Evolutionary conservation across 2,888 invertebrate species (phyloP), one percentile per base, ranked within the genome.

Genomic region (Cacoxenus indagator): DNA sequence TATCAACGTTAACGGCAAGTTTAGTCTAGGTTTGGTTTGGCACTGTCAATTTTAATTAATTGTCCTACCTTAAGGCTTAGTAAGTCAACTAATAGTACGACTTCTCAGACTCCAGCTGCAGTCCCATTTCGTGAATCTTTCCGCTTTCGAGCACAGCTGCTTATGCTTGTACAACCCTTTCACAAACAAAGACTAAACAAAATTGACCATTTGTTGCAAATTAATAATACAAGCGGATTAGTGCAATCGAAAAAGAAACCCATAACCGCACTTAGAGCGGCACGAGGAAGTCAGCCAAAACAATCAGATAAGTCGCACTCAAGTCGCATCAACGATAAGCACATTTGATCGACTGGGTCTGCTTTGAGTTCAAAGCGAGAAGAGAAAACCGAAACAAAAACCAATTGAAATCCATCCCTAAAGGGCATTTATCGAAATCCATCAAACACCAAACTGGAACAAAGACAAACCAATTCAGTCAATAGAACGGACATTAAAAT

Each of bases 201-300:
- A 75, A 78, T 68, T 75, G 74, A 70, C 73, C 76, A 77, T 77
- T 77, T 78, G 76, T 74, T 71, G 74, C 73, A 74, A 75, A 75
- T 77, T 78, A 76, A 78, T 74, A 73, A 69, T 74, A 73, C 74
- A 71, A 73, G 68, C 67, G 73, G 72, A 72, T 70, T 73, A 72
- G 69, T 57, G 29, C 48, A 9, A 24, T 22, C 51, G 27, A n/a
- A 14, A 57, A 11, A 5, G 22, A 26, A 27, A 57, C 9, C 29
- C 37, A 61, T 61, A 22, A 45, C 62, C 17, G 59, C 31, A 29
- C 31, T 1, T 5, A 17, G 31, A 43, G 14, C 55, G 27, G 55
- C 55, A 27, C 27, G 22, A 43, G 51, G 29, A 31, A 67, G 65
- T 67, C 71, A 66, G 66, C 69, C 68, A 67, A 73, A 70, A 69